These are phyloP conservation scores for Melanargia galathea DNA, from an alignment of 2,888 invertebrate genomes.

Conservation along the genomic window DNA sequence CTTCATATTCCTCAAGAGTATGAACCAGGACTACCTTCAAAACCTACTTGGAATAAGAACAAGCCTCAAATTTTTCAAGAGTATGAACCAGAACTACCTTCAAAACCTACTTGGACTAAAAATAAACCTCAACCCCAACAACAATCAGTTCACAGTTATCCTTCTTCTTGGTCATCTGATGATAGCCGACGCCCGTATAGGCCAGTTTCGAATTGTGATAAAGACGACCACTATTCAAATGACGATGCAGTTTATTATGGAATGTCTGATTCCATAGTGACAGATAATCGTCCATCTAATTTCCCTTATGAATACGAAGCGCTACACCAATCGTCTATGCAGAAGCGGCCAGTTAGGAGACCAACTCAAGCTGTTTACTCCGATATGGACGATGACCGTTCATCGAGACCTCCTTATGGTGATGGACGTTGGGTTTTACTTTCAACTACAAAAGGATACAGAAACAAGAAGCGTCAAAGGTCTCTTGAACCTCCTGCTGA, in stretches of 20 bases:
- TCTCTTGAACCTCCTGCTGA: constrained; percentile 59
- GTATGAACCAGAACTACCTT: constrained; percentile 68
- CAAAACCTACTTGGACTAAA: constrained; percentile 66
- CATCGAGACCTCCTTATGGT: constrained; percentile 83
- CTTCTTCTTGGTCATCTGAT: constrained; percentile 68
- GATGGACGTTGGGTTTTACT: constrained; percentile 90
- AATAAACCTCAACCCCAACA: constrained; percentile 58
- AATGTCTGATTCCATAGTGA: constrained; percentile 71
- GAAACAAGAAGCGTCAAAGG: constrained; percentile 77
- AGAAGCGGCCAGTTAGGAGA: constrained; percentile 65
- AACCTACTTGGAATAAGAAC: constrained; percentile 62
- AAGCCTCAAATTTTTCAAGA: constrained; percentile 66
- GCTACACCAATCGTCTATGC: constrained; percentile 60
- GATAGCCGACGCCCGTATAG: constrained; percentile 70
- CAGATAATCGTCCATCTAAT: constrained; percentile 75
- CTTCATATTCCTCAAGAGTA: constrained; percentile 58
- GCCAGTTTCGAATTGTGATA: constrained; percentile 64
- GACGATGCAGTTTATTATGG: constrained; percentile 68
- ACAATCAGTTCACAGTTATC: constrained; percentile 54
- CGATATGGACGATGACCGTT: constrained; percentile 73
- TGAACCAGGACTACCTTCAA: constrained; percentile 68
- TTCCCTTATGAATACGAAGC: constrained; percentile 77
- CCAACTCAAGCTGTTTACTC: constrained; percentile 77
- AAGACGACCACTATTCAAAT: constrained; percentile 58
- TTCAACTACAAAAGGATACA: constrained; percentile 90